Evolutionary conservation across 2,888 invertebrate species (phyloP), one percentile per base, ranked within the genome.

Genomic region (Diarsia brunnea): DNA sequence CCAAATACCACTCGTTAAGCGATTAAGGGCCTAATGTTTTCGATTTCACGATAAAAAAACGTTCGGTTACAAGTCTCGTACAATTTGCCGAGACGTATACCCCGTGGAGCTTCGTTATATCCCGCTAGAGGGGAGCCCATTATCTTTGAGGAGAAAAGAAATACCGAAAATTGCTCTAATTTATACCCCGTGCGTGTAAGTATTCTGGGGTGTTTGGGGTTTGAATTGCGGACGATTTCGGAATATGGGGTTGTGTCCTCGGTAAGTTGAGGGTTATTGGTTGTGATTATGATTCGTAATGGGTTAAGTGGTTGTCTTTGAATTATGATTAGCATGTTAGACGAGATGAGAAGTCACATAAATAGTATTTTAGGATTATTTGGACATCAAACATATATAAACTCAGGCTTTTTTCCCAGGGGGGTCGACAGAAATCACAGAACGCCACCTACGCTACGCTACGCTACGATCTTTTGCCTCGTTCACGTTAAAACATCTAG

Each of bases 111-210:
- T 93, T 95, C 94, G 93, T 95, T 95, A 95, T 92, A 92, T 87
- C 81, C 88, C 93, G 84, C 93, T 89, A 82, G 85, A 88, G 94
- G 94, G 94, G 91, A 88, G 90, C 85, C 92, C 89, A 94, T 94
- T 95, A 95, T 94, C 93, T 93, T 92, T 90, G 90, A 92, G 90
- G 83, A 91, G 93, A 92, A 92, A 93, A 93, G 92, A 93, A 95
- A 93, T 93, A 91, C 90, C 91, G 89, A 89, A 94, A 94, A 95
- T 94, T 91, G 90, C 89, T 91, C 91, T 95, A 94, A 95, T 95
- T 91, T 92, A 90, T 88, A 87, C 89, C 78, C 77, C 75, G 79
- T 80, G 88, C 88, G 89, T 89, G 89, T 80, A 83, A 84, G 80
- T 82, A 65, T 85, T 83, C 78, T 78, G 60, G 74, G 47, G 73